Base-by-base conservation (phyloP, 2,888 invertebrate species). In the Patella depressa region DNA sequence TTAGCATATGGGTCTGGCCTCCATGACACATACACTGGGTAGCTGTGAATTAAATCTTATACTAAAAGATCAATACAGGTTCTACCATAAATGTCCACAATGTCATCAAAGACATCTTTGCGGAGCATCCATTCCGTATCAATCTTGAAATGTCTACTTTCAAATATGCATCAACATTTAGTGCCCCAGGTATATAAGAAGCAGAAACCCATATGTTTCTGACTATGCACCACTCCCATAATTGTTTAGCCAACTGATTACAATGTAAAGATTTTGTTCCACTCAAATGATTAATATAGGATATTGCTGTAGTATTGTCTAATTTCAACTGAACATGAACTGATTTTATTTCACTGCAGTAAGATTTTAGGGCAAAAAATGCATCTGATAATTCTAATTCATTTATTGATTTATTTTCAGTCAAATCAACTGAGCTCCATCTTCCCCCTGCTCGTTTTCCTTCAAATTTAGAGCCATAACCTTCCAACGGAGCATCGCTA, bases 211-310 rank as follows among this genome's bases (percentile, higher is more conserved):
- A 65, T 19, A 65, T 65, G 19, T 65, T 4, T 24, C 24, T 65
- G 12, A 9, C 65, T 65, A 65, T 65, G 65, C 65, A 65, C 65
- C 65, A 65, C n/a, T n/a, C 3, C 19, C 65, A 65, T 7, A 65
- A 19, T 19, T 65, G 19, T 65, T 65, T 65, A 3, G 9, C 24
- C 65, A 65, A 65, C n/a, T 65, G n/a, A 24, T 65, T 65, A 11
- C n/a, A 65, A 9, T 19, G n/a, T 12, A 19, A 14, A 11, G 65
- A 65, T 24, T 65, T 65, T 14, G 24, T 24, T 65, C 65, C 65
- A 65, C 65, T 19, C 65, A 65, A 15, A 65, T 65, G 65, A 65
- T 65, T 65, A 15, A 65, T 65, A n/a, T 65, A 19, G n/a, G 65
- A n/a, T 65, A 65, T 65, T 65, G 65, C 19, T 19, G 65, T 24